Evolutionary conservation across 2,113 vertebrate genomes (phyloP), one percentile per base, ranked within the genome.

Genomic region (Gnathonemus longibarbis): DNA sequence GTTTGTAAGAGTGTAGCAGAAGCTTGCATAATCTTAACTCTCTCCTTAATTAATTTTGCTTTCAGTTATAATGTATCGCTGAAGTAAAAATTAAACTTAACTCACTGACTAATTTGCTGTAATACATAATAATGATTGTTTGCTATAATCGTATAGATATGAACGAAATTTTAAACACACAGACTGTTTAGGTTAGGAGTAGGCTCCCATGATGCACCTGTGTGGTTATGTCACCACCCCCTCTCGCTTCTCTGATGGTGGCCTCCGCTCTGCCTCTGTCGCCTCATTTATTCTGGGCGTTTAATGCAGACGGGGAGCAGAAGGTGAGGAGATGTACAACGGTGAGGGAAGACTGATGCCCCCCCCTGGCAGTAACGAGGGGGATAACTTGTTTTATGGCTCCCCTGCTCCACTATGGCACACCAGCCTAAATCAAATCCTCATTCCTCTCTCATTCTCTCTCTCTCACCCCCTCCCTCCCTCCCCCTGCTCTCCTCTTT

Each of bases 401-500:
- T 48, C 27, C 8, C 2, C 8, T 0, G 27, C 70, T 11, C 88
- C 35, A 1, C n/a, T 8, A 74, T 49, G 17, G 70, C 31, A 31
- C 17, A 27, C 50, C 70, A 83, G 70, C 88, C 49, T 89, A 77
- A 89, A 89, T 89, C 88, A 89, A 52, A 27, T 77, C 39, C 70
- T 39, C 70, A 46, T 42, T 66, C 31, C 74, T 42, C 74, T 35
- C 31, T 77, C 74, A 39, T 77, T 35, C 84, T 35, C 19, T 13
- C 24, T 31, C 86, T 35, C 70, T 0, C 27, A 1, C 27, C 4
- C 62, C 0, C 62, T 13, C 66, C 0, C 5, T 39, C 13, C 4
- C 31, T 19, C 74, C 10, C 35, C 6, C 74, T 80, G 74, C 84
- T 19, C 8, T 27, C n/a, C 50, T 31, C 13, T 15, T 49, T 46